phyloP scores from a whole-genome alignment of 2,888 invertebrate genomes.

The Tetragonisca angustula region DNA sequence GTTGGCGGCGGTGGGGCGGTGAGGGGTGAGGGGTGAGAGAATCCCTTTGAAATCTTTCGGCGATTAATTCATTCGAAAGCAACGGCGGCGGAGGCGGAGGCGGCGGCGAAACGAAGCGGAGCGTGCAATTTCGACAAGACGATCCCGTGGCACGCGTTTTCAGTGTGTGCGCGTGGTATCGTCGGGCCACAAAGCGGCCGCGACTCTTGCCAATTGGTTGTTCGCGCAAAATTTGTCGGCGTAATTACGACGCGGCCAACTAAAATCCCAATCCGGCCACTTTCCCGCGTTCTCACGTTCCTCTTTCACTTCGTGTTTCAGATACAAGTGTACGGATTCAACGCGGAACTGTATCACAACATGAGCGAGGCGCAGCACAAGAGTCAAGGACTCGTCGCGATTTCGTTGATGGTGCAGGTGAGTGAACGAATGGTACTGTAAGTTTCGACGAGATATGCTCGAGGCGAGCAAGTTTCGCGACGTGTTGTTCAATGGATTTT shows the following conservation, averaged over 20 bases:
- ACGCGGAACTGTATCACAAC: slow-evolving; percentile 98
- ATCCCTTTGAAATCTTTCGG: slow-evolving; percentile 44
- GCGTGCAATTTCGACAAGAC: slow-evolving; percentile 28
- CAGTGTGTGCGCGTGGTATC: slow-evolving; percentile 10
- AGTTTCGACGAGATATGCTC: background rate
- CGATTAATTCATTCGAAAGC: slow-evolving; percentile 46
- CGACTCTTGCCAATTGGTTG: slow-evolving; percentile 34
- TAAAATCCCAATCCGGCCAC: slow-evolving; percentile 37
- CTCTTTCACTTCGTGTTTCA: slow-evolving; percentile 84
- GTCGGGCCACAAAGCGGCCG: slow-evolving; percentile 40
- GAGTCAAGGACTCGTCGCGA: slow-evolving; percentile 97
- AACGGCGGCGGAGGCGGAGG: background rate
- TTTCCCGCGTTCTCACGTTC: slow-evolving; percentile 27
- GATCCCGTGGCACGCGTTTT: slow-evolving; percentile 12
- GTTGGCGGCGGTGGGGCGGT: background rate
- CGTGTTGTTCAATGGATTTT: background rate
- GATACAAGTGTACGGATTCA: slow-evolving; percentile 98
- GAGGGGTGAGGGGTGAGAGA: too few species aligned
- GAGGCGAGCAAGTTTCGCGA: background rate
- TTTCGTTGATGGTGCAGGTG: slow-evolving; percentile 98
- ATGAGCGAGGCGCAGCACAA: slow-evolving; percentile 98
- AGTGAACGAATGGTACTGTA: slow-evolving; percentile 73
- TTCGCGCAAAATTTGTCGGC: slow-evolving; percentile 55
- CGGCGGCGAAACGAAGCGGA: slow-evolving; percentile 13
- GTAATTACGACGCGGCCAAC: slow-evolving; percentile 49